phyloP scores from a whole-genome alignment of 2,797 vertebrate genomes.

The Alcedo atthis region DNA sequence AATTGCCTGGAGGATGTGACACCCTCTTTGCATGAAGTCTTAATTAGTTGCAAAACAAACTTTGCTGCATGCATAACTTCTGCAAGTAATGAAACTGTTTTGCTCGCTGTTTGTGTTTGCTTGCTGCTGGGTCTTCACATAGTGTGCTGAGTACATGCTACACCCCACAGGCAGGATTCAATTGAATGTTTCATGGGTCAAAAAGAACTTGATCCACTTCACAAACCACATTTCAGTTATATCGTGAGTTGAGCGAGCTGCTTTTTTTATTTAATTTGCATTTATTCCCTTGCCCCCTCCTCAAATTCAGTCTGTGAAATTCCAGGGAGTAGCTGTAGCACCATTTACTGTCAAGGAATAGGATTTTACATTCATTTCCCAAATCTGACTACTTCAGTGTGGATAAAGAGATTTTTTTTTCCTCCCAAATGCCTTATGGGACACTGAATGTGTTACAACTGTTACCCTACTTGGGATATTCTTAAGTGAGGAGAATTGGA shows the following conservation, averaged over 20 bases:
- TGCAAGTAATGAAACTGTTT: constrained; percentile 66
- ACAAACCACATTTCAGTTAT: constrained; percentile 36
- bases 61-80: constrained; percentile 60
- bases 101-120: constrained; percentile 48
- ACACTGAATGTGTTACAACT: background rate
- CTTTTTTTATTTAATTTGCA: background rate
- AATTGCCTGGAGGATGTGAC: constrained; percentile 64
- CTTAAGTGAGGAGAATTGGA: accelerated
- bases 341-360: background rate
- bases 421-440: background rate
- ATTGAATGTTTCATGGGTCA: background rate
- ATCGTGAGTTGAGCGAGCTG: background rate
- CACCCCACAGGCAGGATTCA: background rate
- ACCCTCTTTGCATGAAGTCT: constrained; percentile 60
- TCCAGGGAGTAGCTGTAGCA: background rate
- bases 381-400: accelerated
- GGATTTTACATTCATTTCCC: background rate
- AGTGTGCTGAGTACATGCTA: background rate
- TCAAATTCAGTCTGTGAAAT: background rate
- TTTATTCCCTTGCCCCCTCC: too few species aligned
- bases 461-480: background rate
- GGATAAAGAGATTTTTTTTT: background rate
- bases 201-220: background rate
- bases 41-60: constrained; percentile 73
- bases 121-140: background rate